A percentile compares a stretch with the other conserved stretches of the same genome.
Evolutionary conservation across 1,140 invertebrate species (phyloP).

Genomic region (Bombus huntii): DNA sequence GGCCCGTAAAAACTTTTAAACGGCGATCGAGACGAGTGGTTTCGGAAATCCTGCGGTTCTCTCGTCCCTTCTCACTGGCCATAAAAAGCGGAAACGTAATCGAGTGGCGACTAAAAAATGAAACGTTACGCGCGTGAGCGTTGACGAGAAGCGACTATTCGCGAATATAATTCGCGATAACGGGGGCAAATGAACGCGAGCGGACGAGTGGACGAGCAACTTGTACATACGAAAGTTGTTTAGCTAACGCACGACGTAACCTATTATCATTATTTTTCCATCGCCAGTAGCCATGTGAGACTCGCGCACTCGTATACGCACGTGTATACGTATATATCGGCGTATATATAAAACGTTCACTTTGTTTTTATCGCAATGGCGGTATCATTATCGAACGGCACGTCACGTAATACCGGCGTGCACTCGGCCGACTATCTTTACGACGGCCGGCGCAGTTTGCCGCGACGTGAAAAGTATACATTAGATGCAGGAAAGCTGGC

Average conservation of each 20-base stretch:
- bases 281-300: conserved; percentile 2
- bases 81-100: too few species aligned
- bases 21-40: not conserved
- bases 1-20: not conserved
- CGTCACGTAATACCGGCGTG: conserved; percentile 68
- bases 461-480: conserved; percentile 74
- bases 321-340: conserved; percentile 24
- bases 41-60: not conserved
- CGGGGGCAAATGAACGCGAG: conserved; percentile 20
- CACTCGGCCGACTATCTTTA: conserved; percentile 67
- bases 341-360: conserved; percentile 48
- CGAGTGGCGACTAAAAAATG: not conserved
- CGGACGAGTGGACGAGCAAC: conserved; percentile 12
- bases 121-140: not conserved
- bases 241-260: conserved; percentile 58
- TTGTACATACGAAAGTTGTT: conserved; percentile 39
- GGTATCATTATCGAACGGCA: conserved; percentile 69
- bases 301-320: conserved; percentile 2
- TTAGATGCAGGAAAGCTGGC: conserved; percentile 63
- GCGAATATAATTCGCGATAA: conserved; percentile 8
- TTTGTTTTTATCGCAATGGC: conserved; percentile 65
- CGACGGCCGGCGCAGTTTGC: conserved; percentile 62
- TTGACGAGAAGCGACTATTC: not conserved
- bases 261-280: conserved; percentile 69
- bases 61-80: too few species aligned